These are phyloP conservation scores for Bradypus variegatus DNA, from an alignment of 2,797 vertebrate genomes.

Conservation along the genomic window DNA sequence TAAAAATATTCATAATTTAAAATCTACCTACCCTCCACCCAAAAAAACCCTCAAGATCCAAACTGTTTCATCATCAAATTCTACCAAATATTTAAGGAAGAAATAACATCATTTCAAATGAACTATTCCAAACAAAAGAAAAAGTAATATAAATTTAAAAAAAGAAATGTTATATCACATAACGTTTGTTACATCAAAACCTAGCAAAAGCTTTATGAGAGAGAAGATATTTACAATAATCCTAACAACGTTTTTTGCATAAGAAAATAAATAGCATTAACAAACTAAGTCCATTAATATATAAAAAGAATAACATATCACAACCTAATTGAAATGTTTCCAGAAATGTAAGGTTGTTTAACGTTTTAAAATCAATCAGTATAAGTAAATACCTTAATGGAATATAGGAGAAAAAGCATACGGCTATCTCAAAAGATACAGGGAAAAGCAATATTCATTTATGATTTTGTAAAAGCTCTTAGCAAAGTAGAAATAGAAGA, in stretches of 20 bases:
- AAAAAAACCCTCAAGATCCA: not conserved
- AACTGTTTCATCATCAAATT: not conserved
- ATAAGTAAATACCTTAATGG: not conserved
- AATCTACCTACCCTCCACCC: not conserved
- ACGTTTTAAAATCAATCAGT: not conserved
- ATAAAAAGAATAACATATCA: not conserved
- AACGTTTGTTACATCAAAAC: not conserved
- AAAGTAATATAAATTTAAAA: not conserved
- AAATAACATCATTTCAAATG: not conserved
- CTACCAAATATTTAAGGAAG: too few relatives aligned
- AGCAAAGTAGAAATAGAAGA: not conserved
- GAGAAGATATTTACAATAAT: not conserved
- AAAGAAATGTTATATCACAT: not conserved
- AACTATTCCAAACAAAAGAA: not conserved
- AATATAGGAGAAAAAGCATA: not conserved
- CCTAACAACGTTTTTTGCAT: not conserved
- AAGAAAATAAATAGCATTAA: not conserved
- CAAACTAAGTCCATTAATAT: not conserved
- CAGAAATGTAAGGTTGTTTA: not conserved
- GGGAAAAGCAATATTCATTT: not conserved
- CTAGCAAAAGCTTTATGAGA: not conserved
- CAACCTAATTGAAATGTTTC: not conserved
- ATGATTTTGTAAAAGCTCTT: not conserved
- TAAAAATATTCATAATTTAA: not conserved
- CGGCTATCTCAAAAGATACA: not conserved